These are phyloP conservation scores for Enhydra lutris DNA, from an alignment of 2,113 vertebrate species.

Conservation along the genomic window DNA sequence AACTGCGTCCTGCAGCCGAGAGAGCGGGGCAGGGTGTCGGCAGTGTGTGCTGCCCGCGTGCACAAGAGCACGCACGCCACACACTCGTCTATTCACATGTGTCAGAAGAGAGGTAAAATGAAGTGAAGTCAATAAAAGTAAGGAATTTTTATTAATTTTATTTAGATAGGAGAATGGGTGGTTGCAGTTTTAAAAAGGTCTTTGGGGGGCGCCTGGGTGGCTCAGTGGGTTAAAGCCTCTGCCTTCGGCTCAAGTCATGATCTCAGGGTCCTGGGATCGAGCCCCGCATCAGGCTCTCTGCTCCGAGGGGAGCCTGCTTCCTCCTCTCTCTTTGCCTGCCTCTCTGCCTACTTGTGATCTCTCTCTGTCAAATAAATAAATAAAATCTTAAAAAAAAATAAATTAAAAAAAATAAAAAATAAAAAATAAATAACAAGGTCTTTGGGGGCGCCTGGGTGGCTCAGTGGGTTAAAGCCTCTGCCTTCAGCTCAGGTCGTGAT, in stretches of 20 bases:
- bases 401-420: neutral
- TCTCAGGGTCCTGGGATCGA: too few species aligned
- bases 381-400: too few species aligned
- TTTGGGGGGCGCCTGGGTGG: neutral
- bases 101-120: neutral
- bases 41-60: neutral
- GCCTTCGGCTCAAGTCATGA: too few species aligned
- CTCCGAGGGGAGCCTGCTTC: too few species aligned
- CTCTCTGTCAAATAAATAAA: too few species aligned
- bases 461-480: too few species aligned
- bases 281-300: too few species aligned
- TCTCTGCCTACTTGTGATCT: too few species aligned
- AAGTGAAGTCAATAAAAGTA: neutral
- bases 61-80: rapidly evolving
- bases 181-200: neutral
- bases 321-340: too few species aligned
- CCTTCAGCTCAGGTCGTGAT: too few species aligned
- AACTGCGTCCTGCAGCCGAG: rapidly evolving
- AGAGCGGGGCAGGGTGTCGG: neutral
- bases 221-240: too few species aligned
- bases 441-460: neutral
- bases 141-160: neutral
- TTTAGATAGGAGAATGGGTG: neutral
- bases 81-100: rapidly evolving
- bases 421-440: neutral